Conservation (phyloP, 2,113 vertebrate genomes). For the Cottus gobio region DNA sequence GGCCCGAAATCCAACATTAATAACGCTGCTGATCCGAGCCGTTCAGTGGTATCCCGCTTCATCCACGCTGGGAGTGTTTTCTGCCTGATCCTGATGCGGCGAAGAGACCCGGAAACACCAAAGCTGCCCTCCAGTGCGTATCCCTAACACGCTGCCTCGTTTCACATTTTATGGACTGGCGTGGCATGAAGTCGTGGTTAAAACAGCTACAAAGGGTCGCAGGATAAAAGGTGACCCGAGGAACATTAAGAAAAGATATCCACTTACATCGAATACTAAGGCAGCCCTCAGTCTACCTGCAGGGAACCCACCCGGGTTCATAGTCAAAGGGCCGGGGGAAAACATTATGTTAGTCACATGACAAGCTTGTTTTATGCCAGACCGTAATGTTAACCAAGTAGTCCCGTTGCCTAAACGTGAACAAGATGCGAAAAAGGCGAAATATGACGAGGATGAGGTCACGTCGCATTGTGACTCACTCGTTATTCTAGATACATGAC, state of each 20-base stretch:
- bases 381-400: background rate
- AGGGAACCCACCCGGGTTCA: background rate
- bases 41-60: slow-evolving; percentile 57
- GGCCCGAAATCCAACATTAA: slow-evolving; percentile 58
- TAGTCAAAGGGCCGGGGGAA: background rate
- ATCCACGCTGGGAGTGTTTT: slow-evolving; percentile 54
- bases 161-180: slow-evolving; percentile 46
- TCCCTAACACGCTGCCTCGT: slow-evolving; percentile 12
- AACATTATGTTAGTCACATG: background rate
- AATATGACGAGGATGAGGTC: background rate
- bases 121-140: background rate
- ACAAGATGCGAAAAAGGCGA: background rate
- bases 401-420: background rate
- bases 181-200: slow-evolving; percentile 12
- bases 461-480: background rate
- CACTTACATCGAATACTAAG: background rate
- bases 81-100: slow-evolving; percentile 45
- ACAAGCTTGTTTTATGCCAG: no score
- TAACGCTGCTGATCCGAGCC: slow-evolving; percentile 52
- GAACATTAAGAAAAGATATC: background rate
- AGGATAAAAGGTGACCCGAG: slow-evolving; percentile 18
- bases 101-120: slow-evolving; percentile 21
- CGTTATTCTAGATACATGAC: background rate
- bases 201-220: slow-evolving; percentile 9
- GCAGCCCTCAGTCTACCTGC: background rate